A percentile compares a stretch with the other conserved stretches of the same genome.
Evolutionary conservation across 2,888 invertebrate species (phyloP).

Genomic region (Spodoptera littoralis): DNA sequence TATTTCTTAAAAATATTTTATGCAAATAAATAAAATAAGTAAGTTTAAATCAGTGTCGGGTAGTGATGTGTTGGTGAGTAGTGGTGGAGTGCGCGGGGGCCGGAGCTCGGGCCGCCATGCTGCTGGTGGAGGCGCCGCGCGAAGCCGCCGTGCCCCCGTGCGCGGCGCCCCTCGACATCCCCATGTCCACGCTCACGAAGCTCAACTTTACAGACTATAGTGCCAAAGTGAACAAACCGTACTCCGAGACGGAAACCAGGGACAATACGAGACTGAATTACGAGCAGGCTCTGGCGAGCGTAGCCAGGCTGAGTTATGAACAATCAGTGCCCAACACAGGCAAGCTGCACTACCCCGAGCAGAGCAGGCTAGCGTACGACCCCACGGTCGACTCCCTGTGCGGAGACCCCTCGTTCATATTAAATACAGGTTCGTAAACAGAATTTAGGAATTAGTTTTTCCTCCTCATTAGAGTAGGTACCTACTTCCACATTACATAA

Average conservation of each 20-base stretch:
- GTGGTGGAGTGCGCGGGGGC: constrained; percentile 69
- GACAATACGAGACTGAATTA: constrained; percentile 79
- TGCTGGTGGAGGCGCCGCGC: constrained; percentile 92
- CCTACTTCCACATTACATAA: not conserved
- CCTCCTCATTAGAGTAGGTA: not conserved
- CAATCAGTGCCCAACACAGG: constrained; percentile 73
- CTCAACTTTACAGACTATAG: constrained; percentile 86
- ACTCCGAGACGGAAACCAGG: constrained; percentile 72
- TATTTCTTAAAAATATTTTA: constrained; percentile 8
- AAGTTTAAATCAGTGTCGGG: constrained; percentile 50
- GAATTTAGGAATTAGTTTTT: not conserved
- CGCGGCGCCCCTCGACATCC: constrained; percentile 81
- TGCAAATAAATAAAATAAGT: constrained; percentile 12
- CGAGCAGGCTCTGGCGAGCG: constrained; percentile 79
- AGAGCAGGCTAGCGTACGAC: constrained; percentile 79
- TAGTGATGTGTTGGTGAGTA: constrained; percentile 78
- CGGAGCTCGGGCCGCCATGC: constrained; percentile 90
- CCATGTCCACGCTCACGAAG: constrained; percentile 84
- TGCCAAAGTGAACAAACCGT: constrained; percentile 83
- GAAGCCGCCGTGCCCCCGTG: constrained; percentile 91
- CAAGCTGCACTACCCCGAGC: constrained; percentile 80
- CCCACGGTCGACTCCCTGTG: constrained; percentile 78
- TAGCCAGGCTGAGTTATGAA: constrained; percentile 78
- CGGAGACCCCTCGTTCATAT: constrained; percentile 75
- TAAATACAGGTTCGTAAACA: constrained; percentile 75